Evolutionary conservation across 2,888 invertebrate species (phyloP), one percentile per base, ranked within the genome.

Genomic region (Catocala fraxini): DNA sequence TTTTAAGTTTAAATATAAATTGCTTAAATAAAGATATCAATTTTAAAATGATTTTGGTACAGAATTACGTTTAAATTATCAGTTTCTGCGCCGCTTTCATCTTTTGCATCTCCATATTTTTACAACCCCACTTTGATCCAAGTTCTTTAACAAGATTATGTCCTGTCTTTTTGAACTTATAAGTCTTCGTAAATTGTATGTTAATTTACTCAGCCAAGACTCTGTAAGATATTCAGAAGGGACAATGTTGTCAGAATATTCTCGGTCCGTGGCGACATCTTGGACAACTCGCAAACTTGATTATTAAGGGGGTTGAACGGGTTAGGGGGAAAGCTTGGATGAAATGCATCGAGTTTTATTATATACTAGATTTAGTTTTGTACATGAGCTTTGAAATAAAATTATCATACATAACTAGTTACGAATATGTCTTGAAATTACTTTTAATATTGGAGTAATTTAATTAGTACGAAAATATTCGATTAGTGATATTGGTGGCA

Each of bases 231-330:
- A 85, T 84, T 85, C 84, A 78, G 81, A 82, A 84, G 87, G 89
- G 89, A 89, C 88, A 87, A 78, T 82, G 87, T 86, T 81, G 80
- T 69, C 71, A 52, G 82, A 82, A 85, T 85, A 87, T 86, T 86
- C 83, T 71, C 76, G 77, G 81, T 77, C 80, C 81, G 79, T 80
- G 85, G 89, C 85, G 86, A 89, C 90, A 89, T 91, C 91, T 90
- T 86, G 87, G 87, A 86, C 70, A 77, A 77, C 84, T 89, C 83
- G 77, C 82, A 86, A 91, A 92, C 91, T 91, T 88, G 90, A 92
- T 91, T 91, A 91, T 88, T 83, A 78, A 80, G 81, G 83, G 80
- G 80, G 72, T 56, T 47, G 47, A 57, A 61, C 49, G 63, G 71
- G 65, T 57, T 39, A 46, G 54, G 60, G 60, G 52, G 54, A 10